Evolutionary conservation across 2,888 invertebrate genomes (phyloP).

Genomic region (Trachelus tabidus): DNA sequence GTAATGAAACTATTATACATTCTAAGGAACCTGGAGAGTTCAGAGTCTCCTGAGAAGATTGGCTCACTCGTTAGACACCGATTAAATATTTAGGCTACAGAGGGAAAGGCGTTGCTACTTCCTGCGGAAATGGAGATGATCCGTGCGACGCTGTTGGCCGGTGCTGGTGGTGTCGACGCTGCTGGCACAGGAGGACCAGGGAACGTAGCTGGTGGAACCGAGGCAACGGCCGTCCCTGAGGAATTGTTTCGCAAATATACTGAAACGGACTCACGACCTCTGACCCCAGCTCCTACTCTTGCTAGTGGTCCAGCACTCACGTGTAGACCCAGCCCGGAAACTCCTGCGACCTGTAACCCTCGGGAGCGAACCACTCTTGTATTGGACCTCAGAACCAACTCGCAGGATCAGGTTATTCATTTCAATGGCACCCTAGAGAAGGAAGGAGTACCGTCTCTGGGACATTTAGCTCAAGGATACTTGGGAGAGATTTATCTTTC

Average conservation of each 20-base stretch:
- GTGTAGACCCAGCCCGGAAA: constrained; percentile 40
- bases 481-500: too few species aligned
- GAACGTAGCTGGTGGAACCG: neutral
- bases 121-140: constrained; percentile 60
- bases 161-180: constrained; percentile 25
- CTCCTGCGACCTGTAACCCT: constrained; percentile 42
- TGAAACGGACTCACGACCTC: constrained; percentile 85
- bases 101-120: constrained; percentile 55
- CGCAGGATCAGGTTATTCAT: constrained; percentile 38
- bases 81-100: constrained; percentile 47
- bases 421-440: neutral
- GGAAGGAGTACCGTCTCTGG: neutral
- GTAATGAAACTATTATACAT: constrained; percentile 61
- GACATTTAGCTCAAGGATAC: too few species aligned
- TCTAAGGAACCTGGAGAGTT: neutral
- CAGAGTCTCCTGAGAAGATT: neutral
- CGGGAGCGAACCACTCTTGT: constrained; percentile 63
- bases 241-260: constrained; percentile 74
- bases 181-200: neutral
- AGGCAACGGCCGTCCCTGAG: constrained; percentile 48
- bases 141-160: constrained; percentile 46
- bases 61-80: neutral
- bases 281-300: constrained; percentile 83
- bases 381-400: constrained; percentile 59
- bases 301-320: constrained; percentile 69